A percentile compares a stretch with the other conserved stretches of the same genome.
phyloP scores from a whole-genome alignment of 1,140 invertebrate genomes.

The Saccostrea echinata region DNA sequence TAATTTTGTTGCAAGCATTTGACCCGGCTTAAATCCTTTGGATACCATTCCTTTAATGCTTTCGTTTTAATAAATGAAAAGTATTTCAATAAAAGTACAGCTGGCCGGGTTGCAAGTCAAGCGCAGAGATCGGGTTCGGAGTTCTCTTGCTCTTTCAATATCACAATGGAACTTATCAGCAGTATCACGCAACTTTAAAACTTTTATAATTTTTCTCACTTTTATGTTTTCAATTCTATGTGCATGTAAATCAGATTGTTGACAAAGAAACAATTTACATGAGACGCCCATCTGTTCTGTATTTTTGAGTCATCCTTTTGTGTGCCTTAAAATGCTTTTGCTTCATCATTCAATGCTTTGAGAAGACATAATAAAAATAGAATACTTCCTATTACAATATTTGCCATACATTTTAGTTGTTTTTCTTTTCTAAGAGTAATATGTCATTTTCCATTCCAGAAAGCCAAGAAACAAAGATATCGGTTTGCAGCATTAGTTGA shows the following conservation, averaged over 20 bases:
- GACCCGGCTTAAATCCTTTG: not conserved
- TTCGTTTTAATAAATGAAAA: slow-evolving; percentile 15
- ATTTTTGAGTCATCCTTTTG: not conserved
- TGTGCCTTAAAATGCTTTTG: not conserved
- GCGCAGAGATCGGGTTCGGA: slow-evolving; percentile 2
- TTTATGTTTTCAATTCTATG: not conserved
- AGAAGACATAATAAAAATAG: no score
- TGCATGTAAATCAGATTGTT: not conserved
- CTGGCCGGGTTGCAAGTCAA: slow-evolving; percentile 15
- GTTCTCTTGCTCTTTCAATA: not conserved
- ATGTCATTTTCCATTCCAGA: slow-evolving; percentile 64
- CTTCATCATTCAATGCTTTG: not conserved
- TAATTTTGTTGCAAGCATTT: not conserved
- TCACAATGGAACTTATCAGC: not conserved
- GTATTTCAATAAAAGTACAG: slow-evolving; percentile 5
- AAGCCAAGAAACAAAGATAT: slow-evolving; percentile 74
- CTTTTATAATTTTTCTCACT: slow-evolving; percentile 25
- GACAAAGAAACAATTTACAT: slow-evolving; percentile 14
- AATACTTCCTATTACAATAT: no score
- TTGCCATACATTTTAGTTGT: no score
- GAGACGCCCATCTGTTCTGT: not conserved
- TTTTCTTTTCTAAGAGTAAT: not conserved
- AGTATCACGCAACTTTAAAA: not conserved
- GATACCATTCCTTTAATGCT: not conserved
- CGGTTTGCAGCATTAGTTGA: slow-evolving; percentile 80